Evolutionary conservation across 2,888 invertebrate species (phyloP), one percentile per base, ranked within the genome.

Genomic region (Acleris holmiana): DNA sequence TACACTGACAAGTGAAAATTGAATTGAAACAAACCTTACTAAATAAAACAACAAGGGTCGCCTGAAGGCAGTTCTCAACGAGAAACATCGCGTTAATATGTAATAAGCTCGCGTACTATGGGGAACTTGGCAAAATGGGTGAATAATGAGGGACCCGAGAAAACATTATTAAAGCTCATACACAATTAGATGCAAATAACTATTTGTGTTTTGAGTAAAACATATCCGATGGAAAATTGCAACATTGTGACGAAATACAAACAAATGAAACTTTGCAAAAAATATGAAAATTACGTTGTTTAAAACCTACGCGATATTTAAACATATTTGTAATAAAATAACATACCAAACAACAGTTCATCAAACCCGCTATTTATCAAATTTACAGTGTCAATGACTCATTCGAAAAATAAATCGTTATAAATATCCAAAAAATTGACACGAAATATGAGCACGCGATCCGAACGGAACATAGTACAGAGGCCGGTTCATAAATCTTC

Each of bases 401-500:
- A 54, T 29, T 55, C 44, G 21, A 10, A 47, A 49, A 46, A 55
- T 49, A 46, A 65, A 60, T 60, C 29, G 55, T 65, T 59, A 60
- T 60, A 50, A 35, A 54, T 59, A 60, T 65, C 59, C 49, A 49
- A 60, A 65, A 65, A 65, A 65, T 49, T 69, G 68, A 68, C 68
- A 71, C 64, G 69, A 86, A 83, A 82, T 80, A 79, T 73, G 77
- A 77, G 71, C 73, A 81, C 79, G 80, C 83, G 82, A 80, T 81
- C 82, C 55, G 56, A 50, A 60, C 67, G 53, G 64, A 64, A 57
- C 63, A 71, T 67, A 70, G 85, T 83, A 83, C 85, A 83, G 83
- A 85, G 78, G 65, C 65, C 82, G 83, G 89, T 86, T 88, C 91
- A 91, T 92, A 91, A 92, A 92, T 91, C 92, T 92, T 91, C 91